A percentile compares a stretch with the other conserved stretches of the same genome.
These are phyloP conservation scores for Acinonyx jubatus DNA, from an alignment of 2,113 vertebrate genomes.

Conservation along the genomic window DNA sequence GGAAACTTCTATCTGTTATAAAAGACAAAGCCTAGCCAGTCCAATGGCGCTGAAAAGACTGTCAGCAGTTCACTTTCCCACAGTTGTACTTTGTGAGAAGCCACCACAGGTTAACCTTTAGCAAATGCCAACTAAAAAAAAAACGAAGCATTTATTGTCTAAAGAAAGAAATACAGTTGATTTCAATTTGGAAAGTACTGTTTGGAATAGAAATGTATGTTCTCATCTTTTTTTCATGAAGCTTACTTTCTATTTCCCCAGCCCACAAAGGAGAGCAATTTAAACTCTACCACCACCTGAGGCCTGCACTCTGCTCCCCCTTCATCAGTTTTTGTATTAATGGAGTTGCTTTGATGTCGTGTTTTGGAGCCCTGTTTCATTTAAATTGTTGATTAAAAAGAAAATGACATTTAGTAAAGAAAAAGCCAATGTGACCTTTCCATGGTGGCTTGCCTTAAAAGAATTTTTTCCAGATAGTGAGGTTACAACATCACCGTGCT, in stretches of 20 bases:
- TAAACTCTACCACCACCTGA: background rate
- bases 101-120: background rate
- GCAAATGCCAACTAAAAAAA: background rate
- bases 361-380: background rate
- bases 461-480: background rate
- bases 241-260: background rate
- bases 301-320: background rate
- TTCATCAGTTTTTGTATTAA: background rate
- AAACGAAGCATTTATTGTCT: background rate
- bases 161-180: background rate
- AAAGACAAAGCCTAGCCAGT: background rate
- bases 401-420: slow-evolving; percentile 18
- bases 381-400: slow-evolving; percentile 49
- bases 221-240: background rate
- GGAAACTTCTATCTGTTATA: background rate
- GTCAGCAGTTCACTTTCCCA: background rate
- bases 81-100: background rate
- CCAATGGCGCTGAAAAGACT: background rate
- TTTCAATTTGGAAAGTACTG: background rate
- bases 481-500: background rate
- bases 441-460: background rate
- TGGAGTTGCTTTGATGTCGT: background rate
- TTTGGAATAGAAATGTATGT: background rate
- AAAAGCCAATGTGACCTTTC: background rate
- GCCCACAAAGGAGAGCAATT: background rate